These are phyloP conservation scores for Rhineura floridana DNA, from an alignment of 2,113 vertebrate species.

Conservation along the genomic window DNA sequence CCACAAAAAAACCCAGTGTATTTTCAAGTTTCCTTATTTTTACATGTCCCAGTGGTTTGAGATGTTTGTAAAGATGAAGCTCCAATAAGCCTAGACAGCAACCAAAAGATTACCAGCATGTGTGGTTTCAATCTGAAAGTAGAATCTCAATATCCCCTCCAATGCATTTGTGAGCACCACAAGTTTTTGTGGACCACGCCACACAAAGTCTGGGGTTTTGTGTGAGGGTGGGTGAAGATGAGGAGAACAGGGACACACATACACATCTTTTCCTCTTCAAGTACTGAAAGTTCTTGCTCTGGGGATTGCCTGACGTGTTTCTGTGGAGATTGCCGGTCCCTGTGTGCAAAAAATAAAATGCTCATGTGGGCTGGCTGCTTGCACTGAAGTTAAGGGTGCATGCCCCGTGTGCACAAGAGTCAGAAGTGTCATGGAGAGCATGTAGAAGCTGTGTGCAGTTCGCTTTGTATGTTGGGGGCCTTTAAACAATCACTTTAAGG, in stretches of 20 bases:
- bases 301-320: neutral
- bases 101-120: neutral
- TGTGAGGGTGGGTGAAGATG: no score
- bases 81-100: neutral
- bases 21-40: neutral
- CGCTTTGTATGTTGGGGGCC: neutral
- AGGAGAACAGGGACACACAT: neutral
- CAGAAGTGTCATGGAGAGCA: neutral
- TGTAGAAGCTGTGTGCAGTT: neutral
- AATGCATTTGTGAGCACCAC: neutral
- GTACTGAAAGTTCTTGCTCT: neutral
- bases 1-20: neutral
- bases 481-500: constrained; percentile 25
- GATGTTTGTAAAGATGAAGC: neutral
- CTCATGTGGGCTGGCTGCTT: neutral
- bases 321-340: neutral
- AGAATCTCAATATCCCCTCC: neutral
- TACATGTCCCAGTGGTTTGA: neutral
- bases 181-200: neutral
- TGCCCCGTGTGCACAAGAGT: neutral
- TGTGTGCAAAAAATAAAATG: neutral
- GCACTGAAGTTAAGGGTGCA: neutral
- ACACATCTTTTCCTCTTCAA: neutral
- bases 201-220: neutral
- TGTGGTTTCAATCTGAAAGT: neutral